Conservation (phyloP, 2,888 invertebrate species). For the Morinoia aosen region DNA sequence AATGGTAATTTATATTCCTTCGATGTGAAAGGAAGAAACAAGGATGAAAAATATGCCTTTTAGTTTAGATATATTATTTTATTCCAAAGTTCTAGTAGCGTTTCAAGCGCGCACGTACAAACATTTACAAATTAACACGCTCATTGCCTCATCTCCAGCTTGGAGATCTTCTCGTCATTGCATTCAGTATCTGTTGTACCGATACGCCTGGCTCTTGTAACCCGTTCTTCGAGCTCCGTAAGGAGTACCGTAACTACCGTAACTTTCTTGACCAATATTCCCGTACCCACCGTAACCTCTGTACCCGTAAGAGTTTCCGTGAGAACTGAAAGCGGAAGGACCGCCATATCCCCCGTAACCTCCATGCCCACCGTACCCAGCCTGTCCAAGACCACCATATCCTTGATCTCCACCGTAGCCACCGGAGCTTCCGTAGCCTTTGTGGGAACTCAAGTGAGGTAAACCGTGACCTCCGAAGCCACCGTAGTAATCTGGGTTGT, state of each 20-base stretch:
- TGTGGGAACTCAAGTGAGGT: neutral
- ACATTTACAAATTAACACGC: no score
- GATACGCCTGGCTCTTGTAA: no score
- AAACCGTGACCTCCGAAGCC: neutral
- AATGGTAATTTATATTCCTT: no score
- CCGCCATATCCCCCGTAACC: neutral
- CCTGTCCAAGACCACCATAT: neutral
- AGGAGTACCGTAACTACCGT: neutral
- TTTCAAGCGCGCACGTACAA: no score
- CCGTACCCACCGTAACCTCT: neutral
- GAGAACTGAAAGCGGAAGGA: neutral
- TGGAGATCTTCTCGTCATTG: no score
- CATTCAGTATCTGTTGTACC: neutral
- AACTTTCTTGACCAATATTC: neutral
- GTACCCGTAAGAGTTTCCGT: neutral
- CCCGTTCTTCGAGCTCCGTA: neutral
- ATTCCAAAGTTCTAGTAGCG: no score
- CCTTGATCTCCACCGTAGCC: neutral
- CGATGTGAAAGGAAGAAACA: no score
- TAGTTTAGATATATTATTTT: no score
- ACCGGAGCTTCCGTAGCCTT: neutral
- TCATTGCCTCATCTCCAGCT: neutral
- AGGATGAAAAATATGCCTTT: no score
- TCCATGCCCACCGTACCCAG: neutral
- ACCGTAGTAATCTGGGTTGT: slow-evolving; percentile 14